These are phyloP conservation scores for Limanda limanda DNA, from an alignment of 2,113 vertebrate species.

Conservation along the genomic window DNA sequence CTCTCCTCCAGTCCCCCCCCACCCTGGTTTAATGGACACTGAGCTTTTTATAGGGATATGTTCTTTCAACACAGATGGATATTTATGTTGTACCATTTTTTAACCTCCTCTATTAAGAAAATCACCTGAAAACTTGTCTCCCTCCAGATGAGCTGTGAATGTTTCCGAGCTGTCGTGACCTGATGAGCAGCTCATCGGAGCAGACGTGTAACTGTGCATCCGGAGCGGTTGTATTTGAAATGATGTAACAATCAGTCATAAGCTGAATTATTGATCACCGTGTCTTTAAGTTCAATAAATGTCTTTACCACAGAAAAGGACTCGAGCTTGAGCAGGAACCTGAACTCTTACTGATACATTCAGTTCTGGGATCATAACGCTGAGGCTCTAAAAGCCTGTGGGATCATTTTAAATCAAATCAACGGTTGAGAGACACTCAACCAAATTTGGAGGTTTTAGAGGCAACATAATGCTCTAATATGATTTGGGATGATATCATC, in stretches of 20 bases:
- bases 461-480: no score
- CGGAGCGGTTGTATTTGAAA: constrained; percentile 40
- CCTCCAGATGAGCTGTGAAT: constrained; percentile 73
- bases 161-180: neutral
- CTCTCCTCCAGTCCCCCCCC: constrained; percentile 45
- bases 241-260: constrained; percentile 57
- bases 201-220: constrained; percentile 32
- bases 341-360: neutral
- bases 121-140: constrained; percentile 29
- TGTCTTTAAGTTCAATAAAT: constrained; percentile 67
- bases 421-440: neutral
- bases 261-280: constrained; percentile 67
- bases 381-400: neutral
- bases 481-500: no score
- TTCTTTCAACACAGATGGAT: constrained; percentile 64
- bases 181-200: constrained; percentile 7
- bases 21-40: constrained; percentile 66
- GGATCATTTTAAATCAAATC: neutral
- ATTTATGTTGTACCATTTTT: constrained; percentile 78
- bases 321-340: constrained; percentile 2
- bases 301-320: constrained; percentile 51
- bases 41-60: constrained; percentile 56
- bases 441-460: no score
- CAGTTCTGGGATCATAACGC: neutral
- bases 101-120: constrained; percentile 57